Conservation (phyloP, 2,113 vertebrate species). For the Bujurquina vittata region DNA sequence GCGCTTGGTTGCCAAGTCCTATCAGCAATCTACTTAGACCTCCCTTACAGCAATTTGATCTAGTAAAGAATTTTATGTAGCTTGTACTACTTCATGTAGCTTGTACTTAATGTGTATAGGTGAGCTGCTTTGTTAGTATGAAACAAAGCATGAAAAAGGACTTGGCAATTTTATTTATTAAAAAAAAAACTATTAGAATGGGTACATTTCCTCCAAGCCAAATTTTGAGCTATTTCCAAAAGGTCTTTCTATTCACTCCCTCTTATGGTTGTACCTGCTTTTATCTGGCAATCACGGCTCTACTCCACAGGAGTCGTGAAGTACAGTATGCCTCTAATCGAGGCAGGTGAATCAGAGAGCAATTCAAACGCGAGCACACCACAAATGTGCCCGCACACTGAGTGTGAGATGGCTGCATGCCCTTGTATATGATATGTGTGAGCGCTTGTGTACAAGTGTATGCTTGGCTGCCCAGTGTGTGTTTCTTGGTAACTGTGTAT, state of each 20-base stretch:
- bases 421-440: constrained; percentile 7
- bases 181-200: constrained; percentile 16
- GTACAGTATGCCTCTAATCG: constrained; percentile 8
- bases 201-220: neutral
- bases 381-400: constrained; percentile 1
- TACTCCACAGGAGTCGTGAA: constrained; percentile 20
- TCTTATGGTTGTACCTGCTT: constrained; percentile 19
- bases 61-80: constrained; percentile 31
- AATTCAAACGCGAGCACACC: neutral
- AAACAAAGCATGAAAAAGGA: neutral
- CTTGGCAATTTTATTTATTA: neutral
- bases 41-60: constrained; percentile 55
- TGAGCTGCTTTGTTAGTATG: constrained; percentile 16
- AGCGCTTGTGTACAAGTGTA: neutral
- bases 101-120: constrained; percentile 10
- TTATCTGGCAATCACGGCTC: constrained; percentile 30
- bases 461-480: constrained; percentile 51
- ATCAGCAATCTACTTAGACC: constrained; percentile 49
- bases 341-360: constrained; percentile 46
- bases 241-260: constrained; percentile 27
- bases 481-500: constrained; percentile 64
- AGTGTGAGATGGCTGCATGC: constrained; percentile 4
- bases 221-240: constrained; percentile 33
- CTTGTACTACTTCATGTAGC: constrained; percentile 29
- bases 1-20: constrained; percentile 49